A percentile compares a stretch with the other conserved stretches of the same genome.
Evolutionary conservation across 2,113 vertebrate genomes (phyloP).

Genomic region (Arizona elegans): DNA sequence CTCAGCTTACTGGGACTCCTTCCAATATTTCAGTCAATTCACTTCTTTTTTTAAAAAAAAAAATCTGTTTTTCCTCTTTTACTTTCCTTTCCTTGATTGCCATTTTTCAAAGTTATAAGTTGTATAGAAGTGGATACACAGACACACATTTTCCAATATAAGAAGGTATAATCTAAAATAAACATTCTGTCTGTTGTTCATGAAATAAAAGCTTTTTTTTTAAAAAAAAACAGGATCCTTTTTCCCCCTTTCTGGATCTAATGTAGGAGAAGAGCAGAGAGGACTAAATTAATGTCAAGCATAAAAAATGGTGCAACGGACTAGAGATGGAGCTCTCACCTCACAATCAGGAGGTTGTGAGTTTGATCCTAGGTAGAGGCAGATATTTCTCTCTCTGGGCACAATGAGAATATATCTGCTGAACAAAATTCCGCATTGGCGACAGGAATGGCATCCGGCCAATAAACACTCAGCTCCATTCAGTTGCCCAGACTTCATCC

Average conservation of each 20-base stretch:
- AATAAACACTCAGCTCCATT: too few species aligned
- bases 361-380: too few species aligned
- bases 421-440: too few species aligned
- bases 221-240: background rate
- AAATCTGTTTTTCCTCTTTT: background rate
- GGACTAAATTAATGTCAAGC: too few species aligned
- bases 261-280: too few species aligned
- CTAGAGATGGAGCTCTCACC: too few species aligned
- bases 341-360: too few species aligned
- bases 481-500: too few species aligned
- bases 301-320: too few species aligned
- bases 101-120: background rate
- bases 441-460: too few species aligned
- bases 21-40: background rate
- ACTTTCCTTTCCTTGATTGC: fast-evolving
- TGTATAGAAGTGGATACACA: background rate
- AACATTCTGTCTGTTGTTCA: background rate
- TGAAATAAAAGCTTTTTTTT: background rate
- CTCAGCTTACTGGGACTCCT: background rate
- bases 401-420: too few species aligned
- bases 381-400: too few species aligned
- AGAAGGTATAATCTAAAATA: background rate
- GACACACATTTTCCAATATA: background rate
- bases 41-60: background rate
- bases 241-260: background rate